These are phyloP conservation scores for Branchinecta lindahli DNA, from an alignment of 1,140 invertebrate species.

Conservation along the genomic window DNA sequence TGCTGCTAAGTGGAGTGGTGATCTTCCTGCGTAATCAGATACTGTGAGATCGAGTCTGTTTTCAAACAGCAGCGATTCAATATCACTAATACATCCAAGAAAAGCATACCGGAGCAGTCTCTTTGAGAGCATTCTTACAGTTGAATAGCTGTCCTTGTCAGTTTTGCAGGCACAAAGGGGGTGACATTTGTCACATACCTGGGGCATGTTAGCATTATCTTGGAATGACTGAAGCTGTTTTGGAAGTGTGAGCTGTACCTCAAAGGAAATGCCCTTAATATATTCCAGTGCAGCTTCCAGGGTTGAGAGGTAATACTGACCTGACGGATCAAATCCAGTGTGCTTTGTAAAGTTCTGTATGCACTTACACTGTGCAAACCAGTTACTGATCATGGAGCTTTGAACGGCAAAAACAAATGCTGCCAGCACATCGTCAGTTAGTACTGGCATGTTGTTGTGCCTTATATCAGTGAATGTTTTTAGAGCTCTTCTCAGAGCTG, in stretches of 20 bases:
- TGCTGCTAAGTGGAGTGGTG: not conserved
- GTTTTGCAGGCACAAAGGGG: not conserved
- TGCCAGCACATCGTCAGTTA: slow-evolving; percentile 4
- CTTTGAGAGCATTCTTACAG: no score
- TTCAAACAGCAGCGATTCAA: not conserved
- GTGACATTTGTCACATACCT: not conserved
- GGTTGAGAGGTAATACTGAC: not conserved
- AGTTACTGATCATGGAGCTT: not conserved
- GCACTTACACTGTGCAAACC: not conserved
- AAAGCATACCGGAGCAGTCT: not conserved
- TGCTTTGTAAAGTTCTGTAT: not conserved
- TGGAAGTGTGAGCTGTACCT: not conserved
- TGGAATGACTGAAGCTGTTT: not conserved
- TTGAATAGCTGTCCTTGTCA: no score
- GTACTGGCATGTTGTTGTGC: not conserved
- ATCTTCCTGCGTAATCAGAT: not conserved
- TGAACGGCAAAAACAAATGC: not conserved
- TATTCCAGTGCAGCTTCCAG: not conserved
- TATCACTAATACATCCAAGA: not conserved
- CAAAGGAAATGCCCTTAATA: not conserved
- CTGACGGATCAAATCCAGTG: not conserved
- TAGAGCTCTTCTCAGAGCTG: not conserved
- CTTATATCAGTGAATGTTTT: not conserved
- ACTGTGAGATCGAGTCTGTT: not conserved
- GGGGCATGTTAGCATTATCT: no score